phyloP scores from a whole-genome alignment of 2,113 vertebrate species.

The Sclerurus mexicanus region DNA sequence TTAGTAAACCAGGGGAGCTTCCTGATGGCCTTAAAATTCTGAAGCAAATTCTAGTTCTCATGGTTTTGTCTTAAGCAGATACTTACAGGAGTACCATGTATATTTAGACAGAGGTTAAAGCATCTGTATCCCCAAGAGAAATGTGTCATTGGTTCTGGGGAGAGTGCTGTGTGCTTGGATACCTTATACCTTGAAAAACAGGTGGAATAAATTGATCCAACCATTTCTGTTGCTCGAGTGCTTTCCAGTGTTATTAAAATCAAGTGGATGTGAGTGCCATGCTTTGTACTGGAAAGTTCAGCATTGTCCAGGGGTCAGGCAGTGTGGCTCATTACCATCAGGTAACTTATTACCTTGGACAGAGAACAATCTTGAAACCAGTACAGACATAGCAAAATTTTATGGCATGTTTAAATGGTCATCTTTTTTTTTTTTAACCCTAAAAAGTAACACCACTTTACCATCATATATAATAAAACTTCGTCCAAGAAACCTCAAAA shows the following conservation, averaged over 20 bases:
- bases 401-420: not conserved
- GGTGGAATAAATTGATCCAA: not conserved
- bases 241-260: not conserved
- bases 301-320: not conserved
- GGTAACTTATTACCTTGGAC: not conserved
- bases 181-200: not conserved
- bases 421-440: not conserved
- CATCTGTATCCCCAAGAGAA: not conserved
- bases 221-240: not conserved
- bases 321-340: not conserved
- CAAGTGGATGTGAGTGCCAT: not conserved
- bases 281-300: not conserved
- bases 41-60: not conserved
- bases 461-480: not conserved
- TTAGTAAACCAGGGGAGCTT: not conserved
- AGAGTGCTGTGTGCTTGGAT: not conserved
- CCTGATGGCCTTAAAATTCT: not conserved
- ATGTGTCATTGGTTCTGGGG: not conserved
- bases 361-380: not conserved
- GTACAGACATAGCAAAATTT: not conserved
- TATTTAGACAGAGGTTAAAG: not conserved
- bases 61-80: not conserved
- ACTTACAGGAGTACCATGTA: not conserved
- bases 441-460: not conserved
- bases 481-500: not conserved